These are phyloP conservation scores for Pygmarrhopalites habei DNA, from an alignment of 1,140 invertebrate genomes.

Conservation along the genomic window DNA sequence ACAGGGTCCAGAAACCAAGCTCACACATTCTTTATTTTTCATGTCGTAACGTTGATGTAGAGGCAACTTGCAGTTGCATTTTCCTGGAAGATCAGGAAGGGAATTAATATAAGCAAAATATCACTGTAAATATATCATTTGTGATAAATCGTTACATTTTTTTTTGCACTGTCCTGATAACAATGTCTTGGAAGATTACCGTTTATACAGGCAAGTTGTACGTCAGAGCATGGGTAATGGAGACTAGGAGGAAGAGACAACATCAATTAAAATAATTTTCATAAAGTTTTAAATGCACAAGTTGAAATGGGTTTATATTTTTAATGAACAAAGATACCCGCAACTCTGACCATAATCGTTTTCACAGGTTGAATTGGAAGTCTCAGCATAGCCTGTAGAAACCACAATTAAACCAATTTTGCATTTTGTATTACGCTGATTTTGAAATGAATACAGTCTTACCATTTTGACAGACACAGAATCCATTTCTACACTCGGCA, in stretches of 20 bases:
- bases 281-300: too few species aligned
- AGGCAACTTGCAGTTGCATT: conserved; percentile 17
- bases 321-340: too few species aligned
- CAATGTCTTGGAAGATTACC: background rate
- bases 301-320: too few species aligned
- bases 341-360: conserved; percentile 14
- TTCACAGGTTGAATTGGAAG: conserved; percentile 4
- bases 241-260: too few species aligned
- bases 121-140: too few species aligned
- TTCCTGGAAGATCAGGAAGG: too few species aligned
- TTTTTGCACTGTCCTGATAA: too few species aligned
- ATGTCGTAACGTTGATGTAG: conserved; percentile 22
- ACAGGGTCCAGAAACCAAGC: conserved; percentile 21
- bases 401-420: background rate
- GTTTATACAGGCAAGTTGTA: conserved; percentile 18
- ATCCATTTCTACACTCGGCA: conserved; percentile 17
- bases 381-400: conserved; percentile 4
- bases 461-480: conserved; percentile 14
- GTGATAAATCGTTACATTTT: too few species aligned
- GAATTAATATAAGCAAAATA: too few species aligned
- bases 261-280: too few species aligned
- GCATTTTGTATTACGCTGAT: background rate
- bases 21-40: conserved; percentile 9
- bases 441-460: background rate
- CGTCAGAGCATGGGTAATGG: conserved; percentile 9